These are phyloP conservation scores for Pungitius pungitius DNA, from an alignment of 2,113 vertebrate species.

Conservation along the genomic window DNA sequence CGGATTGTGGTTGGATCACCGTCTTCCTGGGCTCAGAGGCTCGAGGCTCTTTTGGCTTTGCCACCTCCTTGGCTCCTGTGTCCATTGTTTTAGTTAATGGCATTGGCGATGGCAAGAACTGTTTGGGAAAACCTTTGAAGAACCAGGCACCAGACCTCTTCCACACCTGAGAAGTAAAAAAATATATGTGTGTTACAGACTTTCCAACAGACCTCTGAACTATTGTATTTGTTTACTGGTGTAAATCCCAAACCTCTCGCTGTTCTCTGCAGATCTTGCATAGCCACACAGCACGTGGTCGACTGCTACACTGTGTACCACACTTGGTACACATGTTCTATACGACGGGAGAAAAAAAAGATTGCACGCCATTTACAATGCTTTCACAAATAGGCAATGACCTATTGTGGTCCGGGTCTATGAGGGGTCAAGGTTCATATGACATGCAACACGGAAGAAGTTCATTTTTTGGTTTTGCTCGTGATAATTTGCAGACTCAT, in stretches of 20 bases:
- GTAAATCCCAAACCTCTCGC: slow-evolving; percentile 86
- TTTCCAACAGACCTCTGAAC: background rate
- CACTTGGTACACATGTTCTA: slow-evolving; percentile 97
- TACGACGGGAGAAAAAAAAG: slow-evolving; percentile 23
- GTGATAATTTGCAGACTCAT: slow-evolving; percentile 15
- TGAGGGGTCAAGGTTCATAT: background rate
- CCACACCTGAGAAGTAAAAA: slow-evolving; percentile 86
- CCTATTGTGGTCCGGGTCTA: slow-evolving; percentile 8
- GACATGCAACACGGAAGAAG: background rate
- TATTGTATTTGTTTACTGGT: background rate
- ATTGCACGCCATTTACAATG: slow-evolving; percentile 11
- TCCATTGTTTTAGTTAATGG: slow-evolving; percentile 84
- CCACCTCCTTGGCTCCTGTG: slow-evolving; percentile 41
- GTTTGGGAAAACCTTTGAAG: slow-evolving; percentile 97
- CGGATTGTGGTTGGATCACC: slow-evolving; percentile 54
- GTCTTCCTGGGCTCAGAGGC: slow-evolving; percentile 63
- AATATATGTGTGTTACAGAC: background rate
- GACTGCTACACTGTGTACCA: slow-evolving; percentile 88
- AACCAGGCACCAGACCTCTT: slow-evolving; percentile 98
- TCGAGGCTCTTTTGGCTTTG: slow-evolving; percentile 49
- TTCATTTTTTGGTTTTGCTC: background rate
- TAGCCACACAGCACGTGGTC: slow-evolving; percentile 90
- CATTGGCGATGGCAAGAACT: slow-evolving; percentile 91
- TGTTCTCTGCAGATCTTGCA: slow-evolving; percentile 98
- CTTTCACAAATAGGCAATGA: slow-evolving; percentile 1